phyloP scores from a whole-genome alignment of 2,113 vertebrate species.

The Rafetus swinhoei region DNA sequence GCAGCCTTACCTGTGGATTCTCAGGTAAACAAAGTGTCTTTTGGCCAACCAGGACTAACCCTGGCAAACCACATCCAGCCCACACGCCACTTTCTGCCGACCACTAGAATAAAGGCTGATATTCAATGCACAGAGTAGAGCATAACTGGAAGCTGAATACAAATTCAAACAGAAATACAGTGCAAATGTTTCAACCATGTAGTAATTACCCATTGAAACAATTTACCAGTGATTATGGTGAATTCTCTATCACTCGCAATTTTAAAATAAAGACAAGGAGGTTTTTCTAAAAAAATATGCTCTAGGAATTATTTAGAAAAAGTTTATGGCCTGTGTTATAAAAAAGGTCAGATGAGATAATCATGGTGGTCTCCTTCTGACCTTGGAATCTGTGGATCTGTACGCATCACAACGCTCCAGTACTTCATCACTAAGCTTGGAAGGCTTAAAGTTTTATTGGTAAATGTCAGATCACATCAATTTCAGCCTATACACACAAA shows the following conservation, averaged over 20 bases:
- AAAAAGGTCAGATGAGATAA: neutral
- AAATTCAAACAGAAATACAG: neutral
- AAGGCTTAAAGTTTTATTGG: neutral
- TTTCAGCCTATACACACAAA: neutral
- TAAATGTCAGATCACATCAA: neutral
- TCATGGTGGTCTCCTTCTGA: neutral
- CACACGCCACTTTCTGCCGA: too few relatives aligned
- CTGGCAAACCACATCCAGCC: too few relatives aligned
- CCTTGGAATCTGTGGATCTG: neutral
- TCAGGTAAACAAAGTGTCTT: too few relatives aligned
- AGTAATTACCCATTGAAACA: neutral
- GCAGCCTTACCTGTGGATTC: too few relatives aligned
- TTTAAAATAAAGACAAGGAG: neutral
- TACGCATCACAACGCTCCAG: neutral
- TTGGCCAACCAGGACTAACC: too few relatives aligned
- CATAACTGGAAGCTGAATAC: neutral
- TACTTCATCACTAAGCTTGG: neutral
- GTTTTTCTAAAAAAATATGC: neutral
- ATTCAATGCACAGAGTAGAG: rapidly evolving
- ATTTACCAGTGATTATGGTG: neutral
- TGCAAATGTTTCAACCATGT: neutral
- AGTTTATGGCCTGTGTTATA: neutral
- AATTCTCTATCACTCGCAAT: neutral
- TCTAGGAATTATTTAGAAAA: neutral
- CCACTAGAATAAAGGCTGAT: neutral